Percentiles rank a stretch among this genome's conserved stretches.
These are phyloP conservation scores for Didymodactylos carnosus DNA, from an alignment of 2,888 invertebrate species.

Conservation along the genomic window DNA sequence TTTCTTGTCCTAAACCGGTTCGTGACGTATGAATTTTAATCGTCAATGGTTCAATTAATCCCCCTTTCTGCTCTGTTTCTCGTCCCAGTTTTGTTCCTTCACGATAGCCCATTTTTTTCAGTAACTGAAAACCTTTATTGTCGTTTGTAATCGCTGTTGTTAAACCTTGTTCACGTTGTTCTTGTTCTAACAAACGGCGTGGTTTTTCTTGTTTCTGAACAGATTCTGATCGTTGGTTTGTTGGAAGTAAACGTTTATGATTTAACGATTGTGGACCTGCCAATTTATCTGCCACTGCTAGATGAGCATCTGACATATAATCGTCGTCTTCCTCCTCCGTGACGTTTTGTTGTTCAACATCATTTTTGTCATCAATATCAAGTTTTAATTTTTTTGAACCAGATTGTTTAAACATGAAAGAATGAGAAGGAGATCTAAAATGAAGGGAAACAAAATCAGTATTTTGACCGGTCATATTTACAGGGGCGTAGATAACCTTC, in stretches of 20 bases:
- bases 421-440: too few species aligned
- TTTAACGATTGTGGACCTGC: neutral
- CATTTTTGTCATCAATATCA: too few species aligned
- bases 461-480: too few species aligned
- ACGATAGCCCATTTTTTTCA: slow-evolving; percentile 14
- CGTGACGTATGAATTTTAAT: slow-evolving; percentile 5
- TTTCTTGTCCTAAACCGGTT: slow-evolving; percentile 1
- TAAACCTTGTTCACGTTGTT: slow-evolving; percentile 5
- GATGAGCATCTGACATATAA: slow-evolving; percentile 9
- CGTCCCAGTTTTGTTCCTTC: neutral
- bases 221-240: neutral
- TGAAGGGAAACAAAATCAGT: too few species aligned
- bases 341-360: too few species aligned
- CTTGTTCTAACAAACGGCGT: neutral
- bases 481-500: too few species aligned
- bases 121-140: slow-evolving; percentile 13
- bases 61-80: neutral
- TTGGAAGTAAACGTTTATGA: neutral
- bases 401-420: too few species aligned
- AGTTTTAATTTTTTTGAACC: too few species aligned
- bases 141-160: slow-evolving; percentile 2
- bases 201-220: neutral
- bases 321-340: slow-evolving; percentile 8
- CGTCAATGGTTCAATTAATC: slow-evolving; percentile 3
- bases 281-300: neutral